Evolutionary conservation across 2,797 vertebrate species (phyloP).

Genomic region (Hippoglossus hippoglossus): DNA sequence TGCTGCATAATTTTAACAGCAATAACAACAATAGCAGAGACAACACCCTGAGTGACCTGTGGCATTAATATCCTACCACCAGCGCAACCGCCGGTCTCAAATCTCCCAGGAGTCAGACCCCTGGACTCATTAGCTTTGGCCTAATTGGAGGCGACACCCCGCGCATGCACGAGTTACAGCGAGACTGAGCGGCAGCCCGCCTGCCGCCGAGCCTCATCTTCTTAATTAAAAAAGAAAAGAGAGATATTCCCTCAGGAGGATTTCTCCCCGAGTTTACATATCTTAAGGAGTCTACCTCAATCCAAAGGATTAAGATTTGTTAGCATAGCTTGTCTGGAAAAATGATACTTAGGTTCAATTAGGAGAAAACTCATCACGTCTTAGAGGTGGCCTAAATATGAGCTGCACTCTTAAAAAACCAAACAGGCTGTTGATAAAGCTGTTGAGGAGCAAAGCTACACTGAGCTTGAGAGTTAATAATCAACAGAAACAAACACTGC

Average conservation of each 20-base stretch:
- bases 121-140: slow-evolving; percentile 42
- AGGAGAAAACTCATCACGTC: slow-evolving; percentile 50
- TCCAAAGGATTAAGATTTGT: slow-evolving; percentile 73
- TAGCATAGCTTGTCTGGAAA: slow-evolving; percentile 77
- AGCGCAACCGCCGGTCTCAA: slow-evolving; percentile 22
- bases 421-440: slow-evolving; percentile 25
- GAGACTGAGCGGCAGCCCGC: slow-evolving; percentile 28
- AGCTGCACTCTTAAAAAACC: background rate
- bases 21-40: slow-evolving; percentile 39
- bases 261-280: slow-evolving; percentile 57
- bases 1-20: slow-evolving; percentile 42
- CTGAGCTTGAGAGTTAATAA: slow-evolving; percentile 16
- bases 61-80: slow-evolving; percentile 48
- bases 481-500: slow-evolving; percentile 13
- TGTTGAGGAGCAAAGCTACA: background rate
- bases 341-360: slow-evolving; percentile 60
- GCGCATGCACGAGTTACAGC: slow-evolving; percentile 45
- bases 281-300: slow-evolving; percentile 70
- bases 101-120: slow-evolving; percentile 49
- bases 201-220: background rate
- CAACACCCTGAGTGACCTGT: slow-evolving; percentile 42
- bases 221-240: slow-evolving; percentile 67
- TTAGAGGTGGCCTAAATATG: slow-evolving; percentile 67
- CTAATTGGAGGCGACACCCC: slow-evolving; percentile 73
- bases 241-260: slow-evolving; percentile 59